Evolutionary conservation across 2,113 vertebrate genomes (phyloP).

Genomic region (Mesitornis unicolor): DNA sequence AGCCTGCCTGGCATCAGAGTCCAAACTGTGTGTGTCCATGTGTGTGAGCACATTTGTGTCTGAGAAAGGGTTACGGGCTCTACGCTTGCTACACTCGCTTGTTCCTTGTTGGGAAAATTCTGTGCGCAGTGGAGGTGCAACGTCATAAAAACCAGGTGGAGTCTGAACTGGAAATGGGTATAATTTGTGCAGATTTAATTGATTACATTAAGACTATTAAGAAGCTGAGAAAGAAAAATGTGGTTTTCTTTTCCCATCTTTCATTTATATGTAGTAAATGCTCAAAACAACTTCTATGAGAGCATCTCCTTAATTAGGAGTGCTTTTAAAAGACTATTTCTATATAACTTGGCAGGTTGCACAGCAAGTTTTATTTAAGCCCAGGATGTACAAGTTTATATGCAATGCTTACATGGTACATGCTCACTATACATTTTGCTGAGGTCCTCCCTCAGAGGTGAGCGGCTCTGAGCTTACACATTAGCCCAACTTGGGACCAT

Average conservation of each 20-base stretch:
- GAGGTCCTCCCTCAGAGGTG: neutral
- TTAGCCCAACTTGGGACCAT: accelerated
- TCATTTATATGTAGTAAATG: neutral
- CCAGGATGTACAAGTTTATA: neutral
- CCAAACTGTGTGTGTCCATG: accelerated
- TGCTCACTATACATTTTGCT: neutral
- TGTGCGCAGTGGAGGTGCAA: neutral
- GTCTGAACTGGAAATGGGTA: neutral
- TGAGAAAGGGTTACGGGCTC: neutral
- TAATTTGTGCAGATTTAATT: neutral
- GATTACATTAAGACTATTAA: neutral
- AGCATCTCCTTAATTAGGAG: neutral
- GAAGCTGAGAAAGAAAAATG: neutral
- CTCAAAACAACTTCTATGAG: neutral
- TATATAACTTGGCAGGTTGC: accelerated
- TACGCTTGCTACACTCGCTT: neutral
- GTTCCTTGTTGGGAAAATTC: neutral
- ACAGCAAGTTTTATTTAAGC: neutral
- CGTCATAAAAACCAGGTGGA: neutral
- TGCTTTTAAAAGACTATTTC: neutral
- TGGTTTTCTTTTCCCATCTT: neutral
- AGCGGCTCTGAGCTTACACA: neutral
- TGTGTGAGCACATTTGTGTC: accelerated
- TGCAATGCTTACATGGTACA: accelerated
- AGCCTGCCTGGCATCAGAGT: neutral